These are phyloP conservation scores for Chelonus insularis DNA, from an alignment of 1,140 invertebrate species.

Conservation along the genomic window DNA sequence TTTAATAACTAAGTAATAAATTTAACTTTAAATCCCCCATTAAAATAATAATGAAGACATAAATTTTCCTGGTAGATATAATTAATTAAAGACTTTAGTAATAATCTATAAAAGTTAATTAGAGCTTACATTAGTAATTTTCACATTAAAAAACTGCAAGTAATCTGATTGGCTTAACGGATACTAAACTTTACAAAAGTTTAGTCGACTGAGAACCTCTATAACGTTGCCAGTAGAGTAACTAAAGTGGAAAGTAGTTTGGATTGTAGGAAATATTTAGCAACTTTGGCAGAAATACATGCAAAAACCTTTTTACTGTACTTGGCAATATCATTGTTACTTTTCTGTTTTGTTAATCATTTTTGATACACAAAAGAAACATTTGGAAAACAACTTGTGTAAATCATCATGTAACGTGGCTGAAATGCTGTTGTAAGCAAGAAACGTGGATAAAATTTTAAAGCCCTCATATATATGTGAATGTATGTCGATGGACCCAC, in stretches of 20 bases:
- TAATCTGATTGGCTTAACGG: not conserved
- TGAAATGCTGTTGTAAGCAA: no score
- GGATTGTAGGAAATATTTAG: not conserved
- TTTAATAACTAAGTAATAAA: not conserved
- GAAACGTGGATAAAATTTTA: conserved; percentile 1
- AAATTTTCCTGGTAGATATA: no score
- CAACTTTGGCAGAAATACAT: not conserved
- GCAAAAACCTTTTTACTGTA: no score
- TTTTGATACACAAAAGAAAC: no score
- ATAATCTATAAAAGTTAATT: not conserved
- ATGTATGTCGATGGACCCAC: conserved; percentile 1
- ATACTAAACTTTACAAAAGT: not conserved
- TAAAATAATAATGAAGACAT: no score
- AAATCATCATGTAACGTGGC: no score
- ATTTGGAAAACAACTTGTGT: no score
- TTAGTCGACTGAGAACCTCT: not conserved
- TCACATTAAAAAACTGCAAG: not conserved
- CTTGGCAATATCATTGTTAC: no score
- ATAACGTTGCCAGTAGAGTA: not conserved
- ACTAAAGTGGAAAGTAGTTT: not conserved
- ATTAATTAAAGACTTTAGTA: not conserved
- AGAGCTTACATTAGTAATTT: not conserved
- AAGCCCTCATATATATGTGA: not conserved
- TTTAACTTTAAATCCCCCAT: not conserved
- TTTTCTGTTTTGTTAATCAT: no score